Base-by-base conservation (phyloP, 64 coral and sea anemone species). In the Anthopleura sola region DNA sequence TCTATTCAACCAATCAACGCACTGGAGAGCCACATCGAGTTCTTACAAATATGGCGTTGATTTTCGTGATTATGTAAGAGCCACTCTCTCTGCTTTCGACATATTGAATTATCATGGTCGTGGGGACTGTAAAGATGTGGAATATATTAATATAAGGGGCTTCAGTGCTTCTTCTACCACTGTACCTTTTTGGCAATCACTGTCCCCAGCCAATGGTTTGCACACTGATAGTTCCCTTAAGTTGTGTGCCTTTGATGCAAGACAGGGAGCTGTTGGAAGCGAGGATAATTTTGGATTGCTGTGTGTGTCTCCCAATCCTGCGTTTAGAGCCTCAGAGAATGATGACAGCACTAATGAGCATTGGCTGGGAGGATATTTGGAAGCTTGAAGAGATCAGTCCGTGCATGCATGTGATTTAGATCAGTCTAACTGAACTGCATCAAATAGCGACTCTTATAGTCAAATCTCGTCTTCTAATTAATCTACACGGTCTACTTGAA, bases 221-320 rank as follows among this genome's bases (percentile, higher is more conserved):
- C 88, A 94, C 29, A 76, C 81, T 48, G 87, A 86, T 55, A 94
- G 92, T 38, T 36, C 19, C 28, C 0, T 0, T 3, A 76, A 40
- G 1, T 36, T 39, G 1, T 94, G 92, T 74, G 15, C 38, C 10
- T 90, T 94, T 62, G 69, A 86, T 24, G 29, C 87, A 20, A 82
- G 62, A 19, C 16, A 11, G 6, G 78, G 84, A 6, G 12, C 78
- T 48, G 80, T 66, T 51, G 5, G 0, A 17, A 55, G 19, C 4
- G 93, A 87, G 31, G 77, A 94, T 66, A 83, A 94, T 51, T 94
- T 94, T 87, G 92, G 87, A 6, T 86, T 36, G 48, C 83, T 90
- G 58, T 50, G 69, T 28, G 50, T 37, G 4, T 0, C 4, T 7
- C 5, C 1, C 15, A 94, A 90, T n/a, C 64, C 60, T 1, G 83